Evolutionary conservation across 2,888 invertebrate species (phyloP), one percentile per base, ranked within the genome.

Genomic region (Lingula anatina): DNA sequence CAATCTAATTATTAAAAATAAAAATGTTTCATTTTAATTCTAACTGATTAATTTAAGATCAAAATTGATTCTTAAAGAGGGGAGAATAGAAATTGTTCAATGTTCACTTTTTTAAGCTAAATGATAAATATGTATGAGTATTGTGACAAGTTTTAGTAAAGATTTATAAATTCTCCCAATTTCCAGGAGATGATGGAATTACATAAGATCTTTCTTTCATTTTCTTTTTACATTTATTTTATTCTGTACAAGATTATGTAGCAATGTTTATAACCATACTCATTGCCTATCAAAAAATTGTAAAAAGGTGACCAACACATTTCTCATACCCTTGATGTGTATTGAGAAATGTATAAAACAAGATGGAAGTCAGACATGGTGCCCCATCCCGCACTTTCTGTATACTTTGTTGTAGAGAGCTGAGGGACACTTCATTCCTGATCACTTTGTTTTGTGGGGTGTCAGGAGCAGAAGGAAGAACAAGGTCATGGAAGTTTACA

Each of bases 301-400:
- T n/a, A n/a, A n/a, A n/a, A n/a, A n/a, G n/a, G n/a, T n/a, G n/a
- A n/a, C n/a, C n/a, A n/a, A n/a, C n/a, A n/a, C n/a, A n/a, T n/a
- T n/a, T n/a, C n/a, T n/a, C n/a, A n/a, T 76, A 86, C 86, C 83
- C 87, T 62, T 90, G 86, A 55, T 87, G 85, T n/a, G 93, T 86
- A 76, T 99, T 99, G 20, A 96, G 79, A 27, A 97, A 81, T 1
- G 96, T 96, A 75, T 97, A 99, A 77, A 94, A 92, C 71, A 96
- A 95, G 65, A 95, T 88, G 0, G 97, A 96, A 0, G 97, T 96
- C 44, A 95, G 80, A 44, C 84, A 85, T 31, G 95, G 94, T 1
- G 88, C 84, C 0, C 88, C 87, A 1, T 95, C 80, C 41, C 85
- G 84, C 1, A 94, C 86, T 53, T 92, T 83, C 71, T 90, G 91